phyloP scores from a whole-genome alignment of 2,888 invertebrate genomes.

The Leucozona laternaria region DNA sequence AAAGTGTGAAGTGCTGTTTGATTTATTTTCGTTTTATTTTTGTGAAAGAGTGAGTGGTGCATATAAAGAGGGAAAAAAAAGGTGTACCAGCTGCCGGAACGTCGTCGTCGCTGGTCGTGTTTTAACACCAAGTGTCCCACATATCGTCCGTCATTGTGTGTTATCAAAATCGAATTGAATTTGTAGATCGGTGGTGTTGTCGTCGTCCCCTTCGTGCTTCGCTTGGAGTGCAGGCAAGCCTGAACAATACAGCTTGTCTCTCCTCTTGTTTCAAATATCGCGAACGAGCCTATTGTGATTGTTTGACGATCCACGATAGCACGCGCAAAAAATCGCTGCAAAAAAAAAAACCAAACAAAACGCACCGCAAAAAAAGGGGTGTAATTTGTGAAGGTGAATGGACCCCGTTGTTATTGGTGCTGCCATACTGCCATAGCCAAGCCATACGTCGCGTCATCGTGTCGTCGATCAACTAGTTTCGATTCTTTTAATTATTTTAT shows the following conservation, averaged over 20 bases:
- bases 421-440: constrained; percentile 8
- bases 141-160: constrained; percentile 38
- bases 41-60: constrained; percentile 13
- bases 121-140: constrained; percentile 40
- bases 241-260: constrained; percentile 55
- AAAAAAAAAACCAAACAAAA: constrained; percentile 6
- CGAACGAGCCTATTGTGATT: constrained; percentile 53
- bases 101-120: constrained; percentile 15
- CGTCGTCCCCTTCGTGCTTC: neutral
- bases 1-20: constrained; percentile 66
- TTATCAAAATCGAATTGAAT: constrained; percentile 52
- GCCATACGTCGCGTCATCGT: constrained; percentile 30
- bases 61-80: constrained; percentile 15
- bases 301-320: constrained; percentile 61
- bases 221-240: constrained; percentile 24
- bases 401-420: constrained; percentile 53
- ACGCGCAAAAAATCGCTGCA: constrained; percentile 22
- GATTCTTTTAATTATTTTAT: constrained; percentile 19
- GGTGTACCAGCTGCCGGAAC: constrained; percentile 71
- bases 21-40: constrained; percentile 26
- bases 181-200: constrained; percentile 45
- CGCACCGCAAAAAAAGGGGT: constrained; percentile 53
- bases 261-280: constrained; percentile 36
- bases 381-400: constrained; percentile 69
- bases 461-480: constrained; percentile 68